phyloP scores from a whole-genome alignment of 2,888 invertebrate genomes.

The Cryptocheilus praepositus region DNA sequence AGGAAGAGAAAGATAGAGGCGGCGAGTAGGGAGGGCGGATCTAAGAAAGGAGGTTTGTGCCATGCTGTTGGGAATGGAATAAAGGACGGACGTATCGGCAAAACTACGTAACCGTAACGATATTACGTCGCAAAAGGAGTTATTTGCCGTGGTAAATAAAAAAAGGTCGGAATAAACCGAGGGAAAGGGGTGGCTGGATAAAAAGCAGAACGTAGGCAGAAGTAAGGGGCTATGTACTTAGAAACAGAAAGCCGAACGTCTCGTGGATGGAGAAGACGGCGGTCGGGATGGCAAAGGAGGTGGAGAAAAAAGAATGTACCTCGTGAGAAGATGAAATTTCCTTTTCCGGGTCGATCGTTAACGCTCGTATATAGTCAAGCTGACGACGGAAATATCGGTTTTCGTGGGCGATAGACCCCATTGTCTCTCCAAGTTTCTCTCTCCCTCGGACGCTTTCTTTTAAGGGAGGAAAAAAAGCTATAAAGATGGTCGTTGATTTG shows the following conservation, averaged over 20 bases:
- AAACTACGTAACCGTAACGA: slow-evolving; percentile 54
- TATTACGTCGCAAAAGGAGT: slow-evolving; percentile 50
- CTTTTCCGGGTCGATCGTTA: slow-evolving; percentile 53
- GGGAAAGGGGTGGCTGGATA: slow-evolving; percentile 1
- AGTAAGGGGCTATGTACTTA: background rate
- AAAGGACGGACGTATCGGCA: slow-evolving; percentile 50
- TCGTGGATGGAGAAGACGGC: slow-evolving; percentile 3
- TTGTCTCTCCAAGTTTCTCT: slow-evolving; percentile 41
- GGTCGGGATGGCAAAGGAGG: slow-evolving; percentile 20
- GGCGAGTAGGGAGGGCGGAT: background rate
- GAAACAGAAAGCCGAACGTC: background rate
- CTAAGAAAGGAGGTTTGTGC: slow-evolving; percentile 27
- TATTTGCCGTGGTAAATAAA: slow-evolving; percentile 48
- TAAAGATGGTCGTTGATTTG: too few relatives aligned
- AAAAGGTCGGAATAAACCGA: slow-evolving; percentile 27
- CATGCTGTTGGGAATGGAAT: slow-evolving; percentile 47
- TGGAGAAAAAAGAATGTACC: slow-evolving; percentile 24
- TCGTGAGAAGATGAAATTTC: slow-evolving; percentile 56
- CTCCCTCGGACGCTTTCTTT: slow-evolving; percentile 3
- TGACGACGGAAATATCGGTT: slow-evolving; percentile 52
- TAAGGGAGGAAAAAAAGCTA: background rate
- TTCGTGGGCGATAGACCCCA: slow-evolving; percentile 45
- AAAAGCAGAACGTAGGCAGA: slow-evolving; percentile 5
- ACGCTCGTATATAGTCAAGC: slow-evolving; percentile 36
- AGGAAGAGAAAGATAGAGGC: slow-evolving; percentile 37